Conservation (phyloP, 2,797 vertebrate species). For the Acanthurus lineatus region DNA sequence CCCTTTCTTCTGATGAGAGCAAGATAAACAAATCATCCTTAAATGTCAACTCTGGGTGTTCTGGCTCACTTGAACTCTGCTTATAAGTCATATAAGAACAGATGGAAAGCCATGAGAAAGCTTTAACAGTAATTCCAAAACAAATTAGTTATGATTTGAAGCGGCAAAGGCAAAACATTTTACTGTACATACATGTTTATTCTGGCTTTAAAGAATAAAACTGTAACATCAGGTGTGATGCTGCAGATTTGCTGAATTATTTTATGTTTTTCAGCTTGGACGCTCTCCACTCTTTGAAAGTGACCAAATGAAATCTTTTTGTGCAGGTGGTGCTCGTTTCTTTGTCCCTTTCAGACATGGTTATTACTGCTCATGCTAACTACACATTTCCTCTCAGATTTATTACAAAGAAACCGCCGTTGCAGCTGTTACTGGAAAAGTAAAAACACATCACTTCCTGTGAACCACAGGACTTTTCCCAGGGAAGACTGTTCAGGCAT, state of each 20-base stretch:
- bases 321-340: slow-evolving; percentile 46
- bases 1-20: slow-evolving; percentile 67
- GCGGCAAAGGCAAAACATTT: slow-evolving; percentile 7
- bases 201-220: slow-evolving; percentile 7
- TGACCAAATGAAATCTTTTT: slow-evolving; percentile 4
- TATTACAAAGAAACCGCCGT: slow-evolving; percentile 51
- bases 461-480: slow-evolving; percentile 46
- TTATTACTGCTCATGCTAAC: slow-evolving; percentile 40
- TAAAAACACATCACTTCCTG: slow-evolving; percentile 59
- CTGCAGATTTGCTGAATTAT: not conserved
- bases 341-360: slow-evolving; percentile 29
- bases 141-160: slow-evolving; percentile 23
- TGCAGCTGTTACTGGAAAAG: slow-evolving; percentile 60
- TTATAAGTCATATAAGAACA: slow-evolving; percentile 56
- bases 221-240: slow-evolving; percentile 7
- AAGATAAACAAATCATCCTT: slow-evolving; percentile 69
- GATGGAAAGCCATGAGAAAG: slow-evolving; percentile 43
- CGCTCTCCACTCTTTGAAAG: not conserved
- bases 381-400: slow-evolving; percentile 51
- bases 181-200: slow-evolving; percentile 11
- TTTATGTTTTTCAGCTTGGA: not conserved
- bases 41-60: slow-evolving; percentile 64
- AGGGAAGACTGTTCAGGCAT: slow-evolving; percentile 20
- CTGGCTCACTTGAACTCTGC: slow-evolving; percentile 54
- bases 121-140: slow-evolving; percentile 8